These are phyloP conservation scores for Ceuthmochares aereus DNA, from an alignment of 2,113 vertebrate genomes.

Conservation along the genomic window DNA sequence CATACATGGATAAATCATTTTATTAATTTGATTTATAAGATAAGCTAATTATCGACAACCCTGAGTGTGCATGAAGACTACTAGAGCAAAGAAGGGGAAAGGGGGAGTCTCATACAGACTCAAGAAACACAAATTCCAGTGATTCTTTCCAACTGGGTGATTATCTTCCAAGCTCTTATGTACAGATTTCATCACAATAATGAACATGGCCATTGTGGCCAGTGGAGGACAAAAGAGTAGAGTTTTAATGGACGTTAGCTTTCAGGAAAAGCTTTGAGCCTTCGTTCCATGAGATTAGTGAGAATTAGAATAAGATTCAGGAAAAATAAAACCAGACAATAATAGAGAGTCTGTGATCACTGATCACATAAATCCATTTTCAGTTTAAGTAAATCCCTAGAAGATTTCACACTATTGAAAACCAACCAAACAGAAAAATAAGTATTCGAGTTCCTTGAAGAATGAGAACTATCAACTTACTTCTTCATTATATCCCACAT, in stretches of 20 bases:
- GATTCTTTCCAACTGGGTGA: not conserved
- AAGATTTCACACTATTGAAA: slow-evolving; percentile 45
- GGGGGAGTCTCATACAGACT: not conserved
- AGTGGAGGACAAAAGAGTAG: slow-evolving; percentile 19
- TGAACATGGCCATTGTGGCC: slow-evolving; percentile 19
- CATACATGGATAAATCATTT: not conserved
- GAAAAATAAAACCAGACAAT: slow-evolving; percentile 52
- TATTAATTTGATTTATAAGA: slow-evolving; percentile 42
- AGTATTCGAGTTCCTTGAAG: slow-evolving; percentile 25
- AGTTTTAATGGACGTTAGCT: slow-evolving; percentile 22
- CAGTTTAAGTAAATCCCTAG: slow-evolving; percentile 29
- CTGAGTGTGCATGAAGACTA: not conserved
- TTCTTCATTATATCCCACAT: slow-evolving; percentile 88
- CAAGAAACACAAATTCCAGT: slow-evolving; percentile 13
- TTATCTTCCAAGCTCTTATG: slow-evolving; percentile 21
- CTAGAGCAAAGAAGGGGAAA: not conserved
- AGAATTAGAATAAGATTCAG: slow-evolving; percentile 60
- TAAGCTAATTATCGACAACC: not conserved
- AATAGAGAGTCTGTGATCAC: slow-evolving; percentile 40
- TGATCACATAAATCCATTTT: slow-evolving; percentile 49
- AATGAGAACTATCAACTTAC: slow-evolving; percentile 78
- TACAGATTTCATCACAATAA: slow-evolving; percentile 50
- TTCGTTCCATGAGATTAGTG: slow-evolving; percentile 38
- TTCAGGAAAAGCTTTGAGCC: slow-evolving; percentile 61
- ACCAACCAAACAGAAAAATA: slow-evolving; percentile 37